Base-by-base conservation (phyloP, 2,113 vertebrate species). In the Macaca fascicularis region DNA sequence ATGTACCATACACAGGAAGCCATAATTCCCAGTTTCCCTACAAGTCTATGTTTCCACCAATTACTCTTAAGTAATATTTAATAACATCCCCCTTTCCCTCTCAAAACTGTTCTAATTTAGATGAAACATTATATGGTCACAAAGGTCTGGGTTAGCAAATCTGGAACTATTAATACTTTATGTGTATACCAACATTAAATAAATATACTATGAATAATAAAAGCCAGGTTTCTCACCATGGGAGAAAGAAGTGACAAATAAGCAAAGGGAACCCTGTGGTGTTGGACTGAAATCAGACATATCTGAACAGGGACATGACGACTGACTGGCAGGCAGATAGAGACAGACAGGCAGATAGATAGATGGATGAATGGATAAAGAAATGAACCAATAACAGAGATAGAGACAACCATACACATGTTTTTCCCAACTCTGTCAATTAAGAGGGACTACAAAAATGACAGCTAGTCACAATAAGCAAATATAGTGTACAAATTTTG, bases 31-130 rank as follows among this genome's bases (percentile, higher is more conserved):
- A 79, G 9, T 95, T 48, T 79, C 20, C 52, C 52, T 76, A 16
- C 93, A 92, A 94, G 81, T 59, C 61, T 87, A 45, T 25, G 23
- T 81, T 95, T 85, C 89, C 5, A 88, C 78, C 38, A 78, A 22
- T 72, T 89, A 61, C 25, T 35, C 74, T 43, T 96, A 10, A 93
- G 20, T 67, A 90, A 55, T 50, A 82, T 59, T 75, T 69, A 91
- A 74, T 64, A 90, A 69, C 48, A 25, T 25, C 40, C 7, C n/a
- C 6, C 13, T 93, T 79, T 64, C 48, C 80, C 48, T 75, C 59
- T 94, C 69, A 79, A 72, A 89, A 69, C 4, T 55, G 32, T 75
- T 19, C 50, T 45, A 93, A 57, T 38, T 67, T 64, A 92, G 25
- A 87, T 69, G 14, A 92, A 38, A 89, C 57, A 76, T 81, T 67